Base-by-base conservation (phyloP, 2,888 invertebrate species). In the Diploptera punctata region DNA sequence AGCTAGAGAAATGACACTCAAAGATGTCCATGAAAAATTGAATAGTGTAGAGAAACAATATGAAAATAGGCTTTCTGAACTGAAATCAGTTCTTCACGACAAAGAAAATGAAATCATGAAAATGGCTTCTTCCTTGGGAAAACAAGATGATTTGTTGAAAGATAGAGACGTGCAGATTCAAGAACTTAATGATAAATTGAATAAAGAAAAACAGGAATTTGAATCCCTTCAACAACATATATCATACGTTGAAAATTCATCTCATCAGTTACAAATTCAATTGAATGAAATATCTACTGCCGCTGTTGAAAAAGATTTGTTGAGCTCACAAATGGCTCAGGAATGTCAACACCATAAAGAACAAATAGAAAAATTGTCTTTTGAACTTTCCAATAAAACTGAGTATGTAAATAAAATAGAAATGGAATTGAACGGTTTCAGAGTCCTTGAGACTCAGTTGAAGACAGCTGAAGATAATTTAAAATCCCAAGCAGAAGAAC, bases 401-500 rank as follows among this genome's bases (percentile, higher is more conserved):
- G 26, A 70, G 10, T 49, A 62, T 21, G 24, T 62, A 10, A n/a
- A 31, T 16, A 65, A 61, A 21, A 31, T 70, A 18, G 62, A 70
- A 19, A 24, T 16, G 19, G 62, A 61, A 33, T 38, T 7, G 1
- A 38, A 38, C 16, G 26, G 65, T 13, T 16, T 24, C 33, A 43
- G 52, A 24, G 62, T 52, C 16, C 21, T 70, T 3, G 70, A 70
- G 52, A n/a, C 18, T 4, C 62, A 65, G 26, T 38, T 65, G 33
- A 21, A 70, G 38, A 3, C 38, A 16, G 47, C 52, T 31, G 7
- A 7, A 24, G 29, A 21, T n/a, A 21, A 38, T 10, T 26, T 70
- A 9, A 49, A 62, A 13, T 31, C 61, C 24, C 0, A 83, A 93
- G 24, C 80, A 78, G 72, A 76, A 19, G 78, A 79, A 24, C 77